Conservation (phyloP, 2,113 vertebrate species). For the Sinosuthora webbiana region DNA sequence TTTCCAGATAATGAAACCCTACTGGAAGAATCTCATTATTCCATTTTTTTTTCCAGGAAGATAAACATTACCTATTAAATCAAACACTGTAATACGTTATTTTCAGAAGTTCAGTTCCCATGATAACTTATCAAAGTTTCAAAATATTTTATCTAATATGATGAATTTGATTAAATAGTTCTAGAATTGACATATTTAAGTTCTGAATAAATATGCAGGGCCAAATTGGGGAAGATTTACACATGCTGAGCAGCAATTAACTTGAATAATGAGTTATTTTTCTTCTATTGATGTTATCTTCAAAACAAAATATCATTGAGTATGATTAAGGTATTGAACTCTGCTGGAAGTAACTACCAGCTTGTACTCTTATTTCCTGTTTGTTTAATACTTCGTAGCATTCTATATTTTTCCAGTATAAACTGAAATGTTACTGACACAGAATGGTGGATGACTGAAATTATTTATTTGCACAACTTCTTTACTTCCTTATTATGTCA, state of each 20-base stretch:
- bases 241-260: background rate
- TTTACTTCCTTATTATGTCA: background rate
- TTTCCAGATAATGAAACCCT: background rate
- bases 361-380: background rate
- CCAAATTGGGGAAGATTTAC: background rate
- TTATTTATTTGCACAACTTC: background rate
- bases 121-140: background rate
- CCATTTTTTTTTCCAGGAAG: background rate
- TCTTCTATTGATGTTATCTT: background rate
- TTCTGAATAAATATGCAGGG: background rate
- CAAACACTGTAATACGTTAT: background rate
- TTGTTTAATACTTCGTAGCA: background rate
- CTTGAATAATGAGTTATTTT: background rate
- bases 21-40: background rate
- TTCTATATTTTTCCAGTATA: background rate
- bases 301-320: background rate
- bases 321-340: background rate
- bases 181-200: background rate
- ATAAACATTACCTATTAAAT: background rate
- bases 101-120: background rate
- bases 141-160: background rate
- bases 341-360: background rate
- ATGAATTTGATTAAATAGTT: background rate
- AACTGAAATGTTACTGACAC: background rate
- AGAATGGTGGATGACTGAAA: background rate